These are phyloP conservation scores for Malacoraja senta DNA, from an alignment of 2,797 vertebrate species.

Conservation along the genomic window DNA sequence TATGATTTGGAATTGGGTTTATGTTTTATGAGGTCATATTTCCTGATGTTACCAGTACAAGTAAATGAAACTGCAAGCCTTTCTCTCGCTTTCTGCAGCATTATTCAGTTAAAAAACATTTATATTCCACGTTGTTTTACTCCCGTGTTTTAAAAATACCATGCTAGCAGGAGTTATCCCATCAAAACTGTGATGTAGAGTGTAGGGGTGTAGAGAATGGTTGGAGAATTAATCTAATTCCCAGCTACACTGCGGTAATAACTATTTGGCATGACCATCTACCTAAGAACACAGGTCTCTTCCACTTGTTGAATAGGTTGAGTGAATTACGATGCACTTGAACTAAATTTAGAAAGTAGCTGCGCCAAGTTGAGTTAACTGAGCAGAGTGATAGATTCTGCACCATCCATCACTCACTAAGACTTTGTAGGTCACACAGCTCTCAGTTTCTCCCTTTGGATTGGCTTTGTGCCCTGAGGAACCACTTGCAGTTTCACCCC, in stretches of 20 bases:
- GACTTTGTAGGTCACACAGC: too few relatives aligned
- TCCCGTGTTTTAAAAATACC: neutral
- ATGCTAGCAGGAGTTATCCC: neutral
- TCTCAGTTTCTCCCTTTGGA: too few relatives aligned
- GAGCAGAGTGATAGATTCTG: too few relatives aligned
- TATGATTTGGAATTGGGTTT: neutral
- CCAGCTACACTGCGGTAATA: too few relatives aligned
- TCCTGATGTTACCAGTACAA: neutral
- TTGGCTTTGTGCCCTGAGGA: too few relatives aligned
- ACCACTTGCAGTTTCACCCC: too few relatives aligned
- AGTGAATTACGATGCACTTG: neutral
- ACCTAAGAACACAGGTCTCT: neutral
- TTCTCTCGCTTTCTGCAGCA: neutral
- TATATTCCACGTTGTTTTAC: neutral
- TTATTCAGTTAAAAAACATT: neutral
- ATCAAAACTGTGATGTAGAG: neutral
- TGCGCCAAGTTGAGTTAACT: neutral
- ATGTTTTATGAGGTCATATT: neutral
- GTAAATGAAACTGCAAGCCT: neutral
- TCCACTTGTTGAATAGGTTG: neutral
- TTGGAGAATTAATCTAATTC: neutral
- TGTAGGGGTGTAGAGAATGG: too few relatives aligned
- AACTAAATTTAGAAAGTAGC: neutral
- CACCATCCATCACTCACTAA: too few relatives aligned
- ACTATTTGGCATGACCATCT: neutral